Evolutionary conservation across 2,888 invertebrate species (phyloP).

Genomic region (Leptarthrus brevirostris): DNA sequence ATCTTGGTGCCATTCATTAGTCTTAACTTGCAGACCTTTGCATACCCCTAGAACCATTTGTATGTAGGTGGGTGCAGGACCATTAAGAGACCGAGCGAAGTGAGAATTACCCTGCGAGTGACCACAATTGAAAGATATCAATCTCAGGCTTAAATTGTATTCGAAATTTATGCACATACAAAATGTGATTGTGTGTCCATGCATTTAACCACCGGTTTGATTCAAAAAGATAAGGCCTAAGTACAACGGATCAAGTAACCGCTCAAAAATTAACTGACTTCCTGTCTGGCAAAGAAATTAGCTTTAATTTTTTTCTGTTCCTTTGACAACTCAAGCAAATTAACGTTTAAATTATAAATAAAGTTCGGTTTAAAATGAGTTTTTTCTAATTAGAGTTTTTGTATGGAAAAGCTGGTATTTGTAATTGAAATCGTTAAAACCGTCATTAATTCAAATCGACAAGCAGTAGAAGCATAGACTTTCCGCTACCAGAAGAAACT

Average conservation of each 20-base stretch:
- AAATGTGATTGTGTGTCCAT: constrained; percentile 43
- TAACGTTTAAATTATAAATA: constrained; percentile 10
- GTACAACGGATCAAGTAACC: constrained; percentile 30
- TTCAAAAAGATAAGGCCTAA: constrained; percentile 30
- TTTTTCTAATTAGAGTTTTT: no score
- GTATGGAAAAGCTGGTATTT: no score
- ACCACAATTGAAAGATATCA: constrained; percentile 49
- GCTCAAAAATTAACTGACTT: constrained; percentile 25
- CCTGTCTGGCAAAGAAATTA: background rate
- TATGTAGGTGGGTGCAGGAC: background rate
- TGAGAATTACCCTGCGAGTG: constrained; percentile 50
- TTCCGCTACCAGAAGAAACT: no score
- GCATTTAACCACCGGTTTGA: constrained; percentile 39
- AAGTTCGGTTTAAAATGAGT: no score
- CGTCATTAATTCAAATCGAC: no score
- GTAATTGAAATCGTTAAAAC: no score
- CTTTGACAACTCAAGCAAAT: constrained; percentile 8
- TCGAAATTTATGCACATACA: constrained; percentile 42
- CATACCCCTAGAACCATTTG: background rate
- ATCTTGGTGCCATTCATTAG: constrained; percentile 31
- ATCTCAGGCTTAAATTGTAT: constrained; percentile 40
- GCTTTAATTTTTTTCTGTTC: background rate
- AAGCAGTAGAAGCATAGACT: no score
- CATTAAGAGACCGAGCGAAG: constrained; percentile 22
- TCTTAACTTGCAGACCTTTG: background rate